Evolutionary conservation across 2,113 vertebrate species (phyloP), one percentile per base, ranked within the genome.

Genomic region (Willisornis vidua): DNA sequence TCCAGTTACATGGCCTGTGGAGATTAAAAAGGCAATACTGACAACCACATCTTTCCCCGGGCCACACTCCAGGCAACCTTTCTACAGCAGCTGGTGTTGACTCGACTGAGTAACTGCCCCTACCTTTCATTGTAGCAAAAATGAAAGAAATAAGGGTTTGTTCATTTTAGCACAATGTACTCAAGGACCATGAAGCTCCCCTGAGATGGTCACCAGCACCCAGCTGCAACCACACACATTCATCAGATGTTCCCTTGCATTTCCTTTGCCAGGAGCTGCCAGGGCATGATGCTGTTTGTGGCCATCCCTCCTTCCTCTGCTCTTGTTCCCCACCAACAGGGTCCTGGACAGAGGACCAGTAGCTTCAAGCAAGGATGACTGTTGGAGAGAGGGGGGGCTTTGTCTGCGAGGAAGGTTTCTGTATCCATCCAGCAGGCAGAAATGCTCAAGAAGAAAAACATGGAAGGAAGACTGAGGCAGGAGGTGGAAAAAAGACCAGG

Each of bases 211-310:
- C 77, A 63, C 52, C 51, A 55, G 65, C 68, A 55, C 57, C 39
- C 43, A 59, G 29, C 24, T 68, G 58, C 57, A 89, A 46, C 33
- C 33, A 66, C 24, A 9, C 45, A 26, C 9, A 28, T 39, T 28
- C 1, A 0, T 37, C 66, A 37, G 57, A 35, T 0, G 0, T 82
- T 85, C n/a, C 54, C n/a, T 72, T 18, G 12, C 54, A 9, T 49
- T 87, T 54, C 71, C 76, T 77, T 82, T 49, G 26, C 45, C 43
- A 58, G 74, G 23, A 92, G 19, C 63, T 80, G 48, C 68, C 72
- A 33, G n/a, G 51, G 51, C 43, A 93, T 0, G 0, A 37, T 57
- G 73, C 16, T 67, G 39, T n/a, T 72, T 81, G 61, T 91, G 61
- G 24, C 66, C 3, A 0, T 15, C 45, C 28, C 28, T 87, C 35